Conservation (phyloP, 2,113 vertebrate genomes). For the Strigops habroptila region DNA sequence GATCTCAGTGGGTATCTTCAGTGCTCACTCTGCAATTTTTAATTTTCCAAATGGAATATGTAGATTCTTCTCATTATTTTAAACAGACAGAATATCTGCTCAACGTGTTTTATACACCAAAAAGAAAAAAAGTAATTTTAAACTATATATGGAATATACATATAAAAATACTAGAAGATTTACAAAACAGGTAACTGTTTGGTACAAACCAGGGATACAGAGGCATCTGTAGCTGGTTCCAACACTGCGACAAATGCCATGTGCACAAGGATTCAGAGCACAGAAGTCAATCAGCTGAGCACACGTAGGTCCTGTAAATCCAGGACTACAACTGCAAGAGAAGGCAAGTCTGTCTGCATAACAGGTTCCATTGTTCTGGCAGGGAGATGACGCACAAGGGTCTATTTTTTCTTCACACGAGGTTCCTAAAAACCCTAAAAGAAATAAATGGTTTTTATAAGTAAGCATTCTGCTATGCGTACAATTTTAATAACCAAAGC, state of each 20-base stretch:
- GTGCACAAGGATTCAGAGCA: constrained; percentile 92
- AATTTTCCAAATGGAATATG: neutral
- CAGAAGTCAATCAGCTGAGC: constrained; percentile 95
- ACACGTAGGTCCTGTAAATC: constrained; percentile 91
- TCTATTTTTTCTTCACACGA: constrained; percentile 90
- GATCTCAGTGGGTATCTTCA: constrained; percentile 17
- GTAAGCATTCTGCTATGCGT: neutral
- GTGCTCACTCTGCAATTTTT: neutral
- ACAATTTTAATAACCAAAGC: neutral
- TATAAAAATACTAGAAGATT: neutral
- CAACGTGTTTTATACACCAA: neutral
- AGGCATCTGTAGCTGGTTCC: constrained; percentile 97
- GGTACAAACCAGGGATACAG: constrained; percentile 87
- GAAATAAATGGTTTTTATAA: neutral
- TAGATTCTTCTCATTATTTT: neutral
- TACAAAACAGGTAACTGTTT: neutral
- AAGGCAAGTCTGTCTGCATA: constrained; percentile 76
- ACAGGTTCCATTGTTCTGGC: constrained; percentile 94
- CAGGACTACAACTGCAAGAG: constrained; percentile 87
- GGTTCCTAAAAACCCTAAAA: constrained; percentile 84
- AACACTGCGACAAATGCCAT: constrained; percentile 91
- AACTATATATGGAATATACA: neutral
- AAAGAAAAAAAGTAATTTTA: constrained; percentile 2
- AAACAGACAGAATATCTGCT: neutral
- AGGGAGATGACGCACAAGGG: constrained; percentile 86